A percentile compares a stretch with the other conserved stretches of the same genome.
These are phyloP conservation scores for Clarias pachynema DNA, from an alignment of 2,797 vertebrate genomes.

Conservation along the genomic window DNA sequence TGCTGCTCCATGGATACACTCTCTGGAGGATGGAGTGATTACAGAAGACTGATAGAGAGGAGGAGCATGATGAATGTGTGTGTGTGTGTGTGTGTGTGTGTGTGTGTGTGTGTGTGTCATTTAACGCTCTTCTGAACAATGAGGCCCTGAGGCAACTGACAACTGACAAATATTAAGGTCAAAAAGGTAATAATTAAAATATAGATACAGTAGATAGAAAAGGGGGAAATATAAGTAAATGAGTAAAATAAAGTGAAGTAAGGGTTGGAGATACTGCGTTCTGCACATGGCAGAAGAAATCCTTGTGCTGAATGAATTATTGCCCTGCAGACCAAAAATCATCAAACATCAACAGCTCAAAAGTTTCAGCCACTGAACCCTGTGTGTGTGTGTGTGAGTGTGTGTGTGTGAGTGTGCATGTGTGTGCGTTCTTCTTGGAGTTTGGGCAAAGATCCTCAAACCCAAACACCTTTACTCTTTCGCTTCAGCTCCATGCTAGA, in stretches of 20 bases:
- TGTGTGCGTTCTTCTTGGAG: neutral
- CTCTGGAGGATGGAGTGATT: constrained; percentile 41
- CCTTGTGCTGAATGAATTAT: neutral
- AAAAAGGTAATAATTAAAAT: neutral
- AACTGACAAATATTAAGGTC: neutral
- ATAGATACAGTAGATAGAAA: neutral
- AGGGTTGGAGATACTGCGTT: neutral
- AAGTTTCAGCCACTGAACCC: neutral
- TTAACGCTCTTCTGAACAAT: neutral
- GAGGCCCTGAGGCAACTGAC: neutral
- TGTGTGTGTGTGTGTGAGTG: neutral
- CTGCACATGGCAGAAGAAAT: neutral
- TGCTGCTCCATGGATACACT: constrained; percentile 26
- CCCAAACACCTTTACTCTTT: neutral
- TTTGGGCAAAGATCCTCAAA: neutral
- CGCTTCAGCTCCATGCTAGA: neutral
- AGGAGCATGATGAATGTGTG: constrained; percentile 18
- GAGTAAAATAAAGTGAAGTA: no score
- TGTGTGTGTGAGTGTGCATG: no score
- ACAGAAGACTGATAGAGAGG: constrained; percentile 39
- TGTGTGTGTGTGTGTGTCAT: neutral
- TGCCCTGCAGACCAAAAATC: neutral
- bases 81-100: constrained; percentile 3
- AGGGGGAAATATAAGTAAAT: neutral
- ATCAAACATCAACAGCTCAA: neutral